phyloP scores from a whole-genome alignment of 2,888 invertebrate species.

The Rhogogaster chlorosoma region DNA sequence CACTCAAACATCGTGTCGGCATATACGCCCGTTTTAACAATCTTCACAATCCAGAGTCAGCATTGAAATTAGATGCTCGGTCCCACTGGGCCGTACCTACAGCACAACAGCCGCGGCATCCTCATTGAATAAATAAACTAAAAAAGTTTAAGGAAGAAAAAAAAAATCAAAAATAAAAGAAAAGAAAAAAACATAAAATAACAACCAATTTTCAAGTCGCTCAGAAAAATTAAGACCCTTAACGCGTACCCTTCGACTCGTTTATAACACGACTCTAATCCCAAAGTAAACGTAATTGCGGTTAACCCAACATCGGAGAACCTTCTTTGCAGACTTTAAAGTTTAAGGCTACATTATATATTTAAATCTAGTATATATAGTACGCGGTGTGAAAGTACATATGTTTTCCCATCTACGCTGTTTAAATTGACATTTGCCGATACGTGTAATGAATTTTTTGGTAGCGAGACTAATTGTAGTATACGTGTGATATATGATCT shows the following conservation, averaged over 20 bases:
- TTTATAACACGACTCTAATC: slow-evolving; percentile 42
- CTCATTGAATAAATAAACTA: background rate
- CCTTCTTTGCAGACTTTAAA: background rate
- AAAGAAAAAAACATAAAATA: background rate
- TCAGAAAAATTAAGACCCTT: slow-evolving; percentile 39
- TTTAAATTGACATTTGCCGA: background rate
- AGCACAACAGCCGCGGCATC: background rate
- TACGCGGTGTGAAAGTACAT: background rate
- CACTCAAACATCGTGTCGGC: background rate
- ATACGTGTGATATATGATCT: background rate
- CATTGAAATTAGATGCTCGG: slow-evolving; percentile 23
- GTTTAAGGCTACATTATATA: background rate
- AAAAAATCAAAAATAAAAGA: background rate
- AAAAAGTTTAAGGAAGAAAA: background rate
- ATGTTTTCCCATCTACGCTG: background rate
- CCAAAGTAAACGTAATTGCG: slow-evolving; percentile 39
- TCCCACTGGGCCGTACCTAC: background rate
- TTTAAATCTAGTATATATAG: background rate
- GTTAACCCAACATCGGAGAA: background rate
- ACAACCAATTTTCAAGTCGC: slow-evolving; percentile 29
- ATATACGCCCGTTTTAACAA: slow-evolving; percentile 14
- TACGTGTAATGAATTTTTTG: background rate
- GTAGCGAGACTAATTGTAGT: background rate
- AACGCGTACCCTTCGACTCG: slow-evolving; percentile 23
- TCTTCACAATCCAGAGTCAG: slow-evolving; percentile 11